Percentiles rank a stretch among this genome's conserved stretches.
phyloP scores from a whole-genome alignment of 2,797 vertebrate genomes.

The Dallia pectoralis region DNA sequence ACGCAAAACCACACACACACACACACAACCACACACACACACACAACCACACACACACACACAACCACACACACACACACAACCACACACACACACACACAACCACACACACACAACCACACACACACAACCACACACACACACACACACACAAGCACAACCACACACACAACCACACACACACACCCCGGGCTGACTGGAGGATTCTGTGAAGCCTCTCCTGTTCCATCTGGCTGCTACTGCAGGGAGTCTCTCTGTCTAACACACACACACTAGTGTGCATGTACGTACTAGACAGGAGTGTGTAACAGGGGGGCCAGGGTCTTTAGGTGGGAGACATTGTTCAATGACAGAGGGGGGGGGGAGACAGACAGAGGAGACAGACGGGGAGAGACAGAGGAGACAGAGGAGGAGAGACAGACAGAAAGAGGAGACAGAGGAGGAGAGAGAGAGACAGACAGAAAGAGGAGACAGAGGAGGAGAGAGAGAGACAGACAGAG shows the following conservation, averaged over 20 bases:
- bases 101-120: too few species aligned
- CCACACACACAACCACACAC: conserved; percentile 44
- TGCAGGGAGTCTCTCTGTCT: conserved; percentile 43
- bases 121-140: too few species aligned
- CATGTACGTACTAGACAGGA: too few species aligned
- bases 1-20: too few species aligned
- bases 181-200: conserved; percentile 34
- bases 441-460: too few species aligned
- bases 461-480: conserved; percentile 16
- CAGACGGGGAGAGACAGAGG: conserved; percentile 34
- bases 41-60: conserved; percentile 63
- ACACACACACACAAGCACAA: conserved; percentile 52
- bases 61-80: conserved; percentile 12
- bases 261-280: not conserved
- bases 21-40: too few species aligned
- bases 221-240: conserved; percentile 69
- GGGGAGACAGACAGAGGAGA: conserved; percentile 8
- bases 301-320: conserved; percentile 19
- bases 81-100: conserved; percentile 51
- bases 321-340: conserved; percentile 10
- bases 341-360: not conserved
- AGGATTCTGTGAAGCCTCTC: conserved; percentile 61
- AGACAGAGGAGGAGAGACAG: conserved; percentile 19
- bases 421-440: conserved; percentile 5
- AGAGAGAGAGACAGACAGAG: conserved; percentile 11